Evolutionary conservation across 2,888 invertebrate genomes (phyloP).

Genomic region (Dasysyrphus tricinctus): DNA sequence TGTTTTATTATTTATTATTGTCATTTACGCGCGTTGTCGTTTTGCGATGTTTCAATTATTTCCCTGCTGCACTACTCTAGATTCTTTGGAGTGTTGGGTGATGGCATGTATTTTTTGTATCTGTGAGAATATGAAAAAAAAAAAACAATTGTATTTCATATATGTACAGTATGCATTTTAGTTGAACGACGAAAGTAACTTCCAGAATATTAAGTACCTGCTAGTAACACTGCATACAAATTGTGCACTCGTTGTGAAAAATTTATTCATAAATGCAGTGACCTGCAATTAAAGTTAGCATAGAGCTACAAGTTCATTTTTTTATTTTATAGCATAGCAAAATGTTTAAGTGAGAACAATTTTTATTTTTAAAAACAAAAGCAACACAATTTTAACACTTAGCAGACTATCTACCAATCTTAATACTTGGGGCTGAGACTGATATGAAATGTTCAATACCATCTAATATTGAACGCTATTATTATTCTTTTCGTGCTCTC

Average conservation of each 20-base stretch:
- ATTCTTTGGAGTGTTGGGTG: background rate
- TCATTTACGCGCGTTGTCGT: constrained; percentile 23
- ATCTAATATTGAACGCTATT: too few species aligned
- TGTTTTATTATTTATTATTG: constrained; percentile 37
- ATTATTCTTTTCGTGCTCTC: too few species aligned
- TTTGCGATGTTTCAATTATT: constrained; percentile 30
- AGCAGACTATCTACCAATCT: too few species aligned
- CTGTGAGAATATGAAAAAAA: background rate
- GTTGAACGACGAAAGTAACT: constrained; percentile 7
- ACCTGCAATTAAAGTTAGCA: constrained; percentile 33
- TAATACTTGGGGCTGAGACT: too few species aligned
- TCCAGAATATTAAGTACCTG: constrained; percentile 43
- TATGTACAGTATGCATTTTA: background rate
- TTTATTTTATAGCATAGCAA: too few species aligned
- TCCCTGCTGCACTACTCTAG: background rate
- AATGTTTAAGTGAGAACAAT: too few species aligned
- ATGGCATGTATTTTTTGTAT: background rate
- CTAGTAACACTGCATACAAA: constrained; percentile 17
- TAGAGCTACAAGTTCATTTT: background rate
- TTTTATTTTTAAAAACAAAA: too few species aligned
- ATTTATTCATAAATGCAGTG: constrained; percentile 65
- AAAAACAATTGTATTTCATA: background rate
- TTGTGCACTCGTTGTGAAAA: constrained; percentile 38
- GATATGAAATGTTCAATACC: too few species aligned
- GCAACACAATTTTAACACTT: too few species aligned